phyloP scores from a whole-genome alignment of 2,888 invertebrate species.

The Acanthococcus lagerstroemiae region DNA sequence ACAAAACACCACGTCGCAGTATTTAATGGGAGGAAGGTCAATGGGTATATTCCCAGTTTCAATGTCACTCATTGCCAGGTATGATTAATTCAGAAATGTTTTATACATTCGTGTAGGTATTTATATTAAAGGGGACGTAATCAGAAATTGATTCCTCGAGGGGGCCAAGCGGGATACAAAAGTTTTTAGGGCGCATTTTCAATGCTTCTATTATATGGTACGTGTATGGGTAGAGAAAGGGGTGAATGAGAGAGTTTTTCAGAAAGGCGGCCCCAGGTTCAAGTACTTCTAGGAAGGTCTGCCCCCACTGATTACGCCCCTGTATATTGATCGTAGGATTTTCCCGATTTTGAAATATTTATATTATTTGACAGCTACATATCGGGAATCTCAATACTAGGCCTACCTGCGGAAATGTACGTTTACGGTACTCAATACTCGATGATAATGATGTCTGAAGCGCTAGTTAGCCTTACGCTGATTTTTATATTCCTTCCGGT shows the following conservation, averaged over 20 bases:
- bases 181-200: no score
- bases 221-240: no score
- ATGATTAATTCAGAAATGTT: conserved; percentile 37
- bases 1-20: conserved; percentile 59
- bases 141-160: no score
- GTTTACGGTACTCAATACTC: conserved; percentile 63
- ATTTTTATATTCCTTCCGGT: conserved; percentile 58
- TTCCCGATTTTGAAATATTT: no score
- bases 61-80: conserved; percentile 68
- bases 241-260: no score
- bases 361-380: conserved; percentile 53
- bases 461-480: conserved; percentile 56
- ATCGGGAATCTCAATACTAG: conserved; percentile 61
- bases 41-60: conserved; percentile 71
- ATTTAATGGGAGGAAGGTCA: conserved; percentile 62
- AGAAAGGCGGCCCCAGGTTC: no score
- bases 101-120: background rate
- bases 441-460: conserved; percentile 55
- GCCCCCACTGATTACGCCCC: no score
- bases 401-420: conserved; percentile 66
- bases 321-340: no score
- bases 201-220: no score
- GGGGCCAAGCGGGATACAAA: no score
- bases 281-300: no score
- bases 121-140: background rate